Base-by-base conservation (phyloP, 2,888 invertebrate genomes). In the Coleophora deauratella region DNA sequence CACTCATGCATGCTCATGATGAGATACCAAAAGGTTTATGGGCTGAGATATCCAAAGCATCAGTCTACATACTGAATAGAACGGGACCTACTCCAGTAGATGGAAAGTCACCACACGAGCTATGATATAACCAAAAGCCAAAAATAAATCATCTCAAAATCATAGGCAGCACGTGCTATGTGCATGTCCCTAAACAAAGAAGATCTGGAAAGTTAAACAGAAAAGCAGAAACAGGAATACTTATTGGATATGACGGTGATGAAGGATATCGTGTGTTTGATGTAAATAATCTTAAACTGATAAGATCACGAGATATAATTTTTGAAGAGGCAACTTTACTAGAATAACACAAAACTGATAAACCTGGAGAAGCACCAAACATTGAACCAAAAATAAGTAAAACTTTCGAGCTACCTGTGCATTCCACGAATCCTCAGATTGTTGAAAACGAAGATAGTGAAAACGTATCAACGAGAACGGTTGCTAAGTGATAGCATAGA, bases 141-240 rank as follows among this genome's bases (percentile, higher is more conserved):
- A 33, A 15, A 12, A 36, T 43, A 8, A 39, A 15, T 2, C 21
- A 21, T 6, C 21, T 21, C 3, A 31, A 9, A n/a, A 31, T 31
- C 2, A 31, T 31, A 3, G 31, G 31, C 2, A 6, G 4, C 2
- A 3, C 3, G 9, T 31, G 31, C 9, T 31, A 33, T 3, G 7
- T 9, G 4, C 21, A 21, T 21, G 3, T 21, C 6, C 33, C 13
- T 12, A 33, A 33, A 9, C 33, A 33, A 27, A 21, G 9, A n/a
- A 30, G 38, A 9, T n/a, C n/a, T n/a, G 15, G 14, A 10, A 36
- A 32, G 14, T 2, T 42, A 2, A 8, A 28, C 32, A 41, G 36
- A 33, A 44, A 40, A 33, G 40, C 38, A 35, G 15, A 35, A 27
- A 41, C 38, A 33, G 33, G 37, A 32, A 33, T 21, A n/a, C 12